Base-by-base conservation (phyloP, 2,888 invertebrate species). In the Fragum fragum region DNA sequence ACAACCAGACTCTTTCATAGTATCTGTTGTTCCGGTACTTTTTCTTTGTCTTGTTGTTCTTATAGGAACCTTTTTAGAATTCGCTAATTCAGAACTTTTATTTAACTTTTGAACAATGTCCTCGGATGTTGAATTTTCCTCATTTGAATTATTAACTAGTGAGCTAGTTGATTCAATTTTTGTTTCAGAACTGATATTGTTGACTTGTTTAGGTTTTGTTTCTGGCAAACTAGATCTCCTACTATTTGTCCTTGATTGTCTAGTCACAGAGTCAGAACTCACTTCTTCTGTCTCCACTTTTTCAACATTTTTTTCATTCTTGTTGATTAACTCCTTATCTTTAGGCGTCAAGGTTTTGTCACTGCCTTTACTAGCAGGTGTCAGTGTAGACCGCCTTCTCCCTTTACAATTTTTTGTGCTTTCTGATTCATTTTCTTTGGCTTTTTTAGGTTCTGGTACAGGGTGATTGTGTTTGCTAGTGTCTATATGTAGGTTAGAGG, bases 11-110 rank as follows among this genome's bases (percentile, higher is more conserved):
- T 23, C 36, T 32, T 36, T 39, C 14, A 21, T 11, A 18, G 7
- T 14, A 7, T 57, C 57, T 26, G 28, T 23, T 26, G 57, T 16
- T 57, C 57, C 57, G 26, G 28, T 57, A 18, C 57, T 57, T 28
- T 57, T 57, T 57, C 57, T 57, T 23, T 57, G 57, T 57, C 57
- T 23, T 23, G 63, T 32, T 29, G 63, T 29, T n/a, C 32, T 63
- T 16, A 7, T 57, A 6, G n/a, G 3, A 57, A 2, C 23, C 23
- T 57, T 57, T 57, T 57, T 23, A 57, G 57, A 3, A 7, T 47
- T 47, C 3, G 14, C 2, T n/a, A 47, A 3, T 47, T 14, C 47
- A 47, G 14, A n/a, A 47, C 47, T 47, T 18, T 3, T 47, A 16
- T 47, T 16, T 18, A 14, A 18, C 47, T 14, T 47, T 18, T 47